Base-by-base conservation (phyloP, 2,888 invertebrate genomes). In the Lithophane ornitopus region DNA sequence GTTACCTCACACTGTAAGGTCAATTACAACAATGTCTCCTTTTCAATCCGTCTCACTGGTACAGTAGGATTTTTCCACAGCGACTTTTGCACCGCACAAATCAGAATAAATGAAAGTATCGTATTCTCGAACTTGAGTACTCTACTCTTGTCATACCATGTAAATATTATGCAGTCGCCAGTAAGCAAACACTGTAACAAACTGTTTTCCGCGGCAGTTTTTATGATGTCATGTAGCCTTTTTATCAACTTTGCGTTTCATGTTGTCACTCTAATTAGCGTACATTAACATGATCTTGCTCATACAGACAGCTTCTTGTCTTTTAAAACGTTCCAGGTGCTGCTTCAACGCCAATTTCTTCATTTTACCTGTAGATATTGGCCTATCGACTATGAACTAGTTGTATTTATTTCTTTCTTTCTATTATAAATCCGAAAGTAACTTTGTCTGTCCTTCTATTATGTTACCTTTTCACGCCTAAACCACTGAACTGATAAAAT, bases 211-310 rank as follows among this genome's bases (percentile, higher is more conserved):
- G 41, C 44, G 9, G 62, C 41, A n/a, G 52, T 77, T 66, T 61
- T 62, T 54, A 41, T 58, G 61, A 49, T 58, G 44, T 62, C 44
- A 71, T 67, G 16, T 66, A 22, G 26, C 16, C 26, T 65, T 56
- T 54, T 71, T 52, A 59, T 66, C 41, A 52, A 49, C 68, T 46
- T 39, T 52, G 44, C 12, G 39, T 46, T 59, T 34, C 22, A 59
- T 54, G 46, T 59, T 58, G 54, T 46, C 58, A 56, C 54, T 56
- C 14, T 83, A 16, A 78, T 76, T 56, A 70, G 69, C 46, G 58
- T 63, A 22, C 39, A 82, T 80, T 80, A 34, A 69, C 65, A 70
- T 49, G 67, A 62, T 77, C 26, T 9, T 44, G 54, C n/a, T 77
- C 70, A 75, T 46, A 28, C 0, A 12, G 8, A 19, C 49, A 34